Evolutionary conservation across 2,113 vertebrate genomes (phyloP).

Genomic region (Pseudois nayaur): DNA sequence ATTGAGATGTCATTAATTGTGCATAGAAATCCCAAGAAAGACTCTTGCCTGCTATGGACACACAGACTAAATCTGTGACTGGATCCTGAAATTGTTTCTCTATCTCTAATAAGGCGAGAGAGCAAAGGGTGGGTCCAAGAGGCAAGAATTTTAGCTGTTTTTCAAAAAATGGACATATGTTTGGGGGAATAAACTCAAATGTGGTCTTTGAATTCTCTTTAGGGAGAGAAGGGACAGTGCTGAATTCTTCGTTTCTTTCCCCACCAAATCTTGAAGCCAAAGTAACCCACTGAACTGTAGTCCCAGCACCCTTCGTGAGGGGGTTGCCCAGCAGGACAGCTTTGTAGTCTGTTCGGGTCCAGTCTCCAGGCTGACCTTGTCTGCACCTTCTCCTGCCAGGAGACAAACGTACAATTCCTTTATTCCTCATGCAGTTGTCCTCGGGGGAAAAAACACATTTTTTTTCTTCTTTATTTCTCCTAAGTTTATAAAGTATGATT

Average conservation of each 20-base stretch:
- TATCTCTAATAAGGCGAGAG: neutral
- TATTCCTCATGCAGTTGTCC: neutral
- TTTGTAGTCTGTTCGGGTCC: fast-evolving
- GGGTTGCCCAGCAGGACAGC: neutral
- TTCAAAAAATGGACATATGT: neutral
- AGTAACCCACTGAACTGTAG: neutral
- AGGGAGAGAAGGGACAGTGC: neutral
- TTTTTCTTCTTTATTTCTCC: neutral
- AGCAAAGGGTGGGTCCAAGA: neutral
- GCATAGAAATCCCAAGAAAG: neutral
- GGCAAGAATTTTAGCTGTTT: neutral
- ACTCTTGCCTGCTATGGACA: neutral
- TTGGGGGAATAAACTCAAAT: neutral
- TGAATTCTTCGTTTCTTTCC: neutral
- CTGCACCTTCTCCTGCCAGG: neutral
- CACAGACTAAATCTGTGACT: neutral
- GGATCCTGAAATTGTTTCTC: neutral
- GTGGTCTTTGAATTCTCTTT: neutral
- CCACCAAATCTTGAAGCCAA: neutral
- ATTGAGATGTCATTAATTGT: neutral
- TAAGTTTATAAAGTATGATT: neutral
- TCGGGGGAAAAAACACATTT: neutral
- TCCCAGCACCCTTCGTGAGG: neutral
- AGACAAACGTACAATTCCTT: neutral
- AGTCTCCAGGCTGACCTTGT: neutral